Conservation (phyloP, 2,113 vertebrate genomes). For the Thomomys bottae region DNA sequence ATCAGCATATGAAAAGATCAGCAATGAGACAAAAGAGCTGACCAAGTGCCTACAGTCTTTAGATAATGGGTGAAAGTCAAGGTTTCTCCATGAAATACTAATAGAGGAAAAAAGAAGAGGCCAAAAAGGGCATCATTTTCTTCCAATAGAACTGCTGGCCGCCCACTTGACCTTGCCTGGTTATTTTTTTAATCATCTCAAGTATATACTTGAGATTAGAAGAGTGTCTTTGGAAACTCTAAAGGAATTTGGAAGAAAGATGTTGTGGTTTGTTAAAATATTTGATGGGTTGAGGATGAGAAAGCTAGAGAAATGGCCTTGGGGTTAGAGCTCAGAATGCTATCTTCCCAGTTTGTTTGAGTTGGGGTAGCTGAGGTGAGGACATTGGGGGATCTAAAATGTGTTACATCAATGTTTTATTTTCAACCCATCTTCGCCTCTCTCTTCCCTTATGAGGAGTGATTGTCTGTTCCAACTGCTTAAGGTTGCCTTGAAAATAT, state of each 20-base stretch:
- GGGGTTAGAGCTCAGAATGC: background rate
- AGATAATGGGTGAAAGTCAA: background rate
- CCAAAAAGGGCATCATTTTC: background rate
- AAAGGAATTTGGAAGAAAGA: background rate
- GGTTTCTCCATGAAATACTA: background rate
- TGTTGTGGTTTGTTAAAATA: background rate
- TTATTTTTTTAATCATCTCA: constrained; percentile 30
- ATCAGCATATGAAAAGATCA: background rate
- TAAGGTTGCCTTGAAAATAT: background rate
- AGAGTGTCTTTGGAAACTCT: constrained; percentile 47
- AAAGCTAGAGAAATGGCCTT: background rate
- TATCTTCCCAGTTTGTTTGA: background rate
- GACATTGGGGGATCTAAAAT: background rate
- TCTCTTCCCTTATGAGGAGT: background rate
- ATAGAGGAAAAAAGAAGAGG: background rate
- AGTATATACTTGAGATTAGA: constrained; percentile 13
- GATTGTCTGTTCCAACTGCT: background rate
- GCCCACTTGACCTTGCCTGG: background rate
- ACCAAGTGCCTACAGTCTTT: background rate
- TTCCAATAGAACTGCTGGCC: background rate
- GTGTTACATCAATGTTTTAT: background rate
- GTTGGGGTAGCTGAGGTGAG: background rate
- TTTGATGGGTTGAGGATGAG: background rate
- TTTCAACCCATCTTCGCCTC: background rate
- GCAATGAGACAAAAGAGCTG: background rate